phyloP scores from a whole-genome alignment of 1,140 invertebrate species.

The Pseudomyrmex pallidus region DNA sequence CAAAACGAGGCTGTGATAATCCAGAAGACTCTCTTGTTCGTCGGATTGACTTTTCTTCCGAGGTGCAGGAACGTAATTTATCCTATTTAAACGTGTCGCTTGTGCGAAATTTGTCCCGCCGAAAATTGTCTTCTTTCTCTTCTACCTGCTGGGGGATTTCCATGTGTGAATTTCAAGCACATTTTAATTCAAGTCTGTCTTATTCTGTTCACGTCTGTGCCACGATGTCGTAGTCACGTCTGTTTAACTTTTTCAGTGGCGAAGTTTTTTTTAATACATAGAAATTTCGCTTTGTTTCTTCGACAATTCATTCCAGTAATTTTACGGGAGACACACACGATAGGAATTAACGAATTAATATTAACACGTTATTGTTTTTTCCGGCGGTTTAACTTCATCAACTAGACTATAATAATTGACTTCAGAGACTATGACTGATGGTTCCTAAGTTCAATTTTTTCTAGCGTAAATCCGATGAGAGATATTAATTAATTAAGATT shows the following conservation, averaged over 20 bases:
- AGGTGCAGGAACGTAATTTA: conserved; percentile 50
- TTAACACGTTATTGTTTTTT: conserved; percentile 31
- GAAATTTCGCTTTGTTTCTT: conserved; percentile 30
- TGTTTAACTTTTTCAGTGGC: conserved; percentile 38
- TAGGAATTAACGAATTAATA: conserved; percentile 42
- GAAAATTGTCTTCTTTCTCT: conserved; percentile 51
- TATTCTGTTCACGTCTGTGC: conserved; percentile 34
- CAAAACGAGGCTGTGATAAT: conserved; percentile 73
- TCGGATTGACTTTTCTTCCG: conserved; percentile 54
- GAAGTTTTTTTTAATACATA: not conserved
- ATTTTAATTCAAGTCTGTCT: conserved; percentile 49
- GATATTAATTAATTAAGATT: conserved; percentile 31
- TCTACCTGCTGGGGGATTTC: conserved; percentile 41
- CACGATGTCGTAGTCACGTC: conserved; percentile 45
- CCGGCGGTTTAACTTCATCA: not conserved
- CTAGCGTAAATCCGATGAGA: not conserved
- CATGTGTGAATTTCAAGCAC: conserved; percentile 53
- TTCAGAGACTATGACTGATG: conserved; percentile 28
- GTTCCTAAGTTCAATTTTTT: not conserved
- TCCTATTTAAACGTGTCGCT: conserved; percentile 53
- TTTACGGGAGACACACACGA: conserved; percentile 25
- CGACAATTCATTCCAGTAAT: conserved; percentile 47
- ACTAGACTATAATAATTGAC: conserved; percentile 2
- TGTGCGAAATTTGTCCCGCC: conserved; percentile 48
- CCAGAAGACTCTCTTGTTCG: conserved; percentile 67